Percentiles rank a stretch among this genome's conserved stretches.
phyloP scores from a whole-genome alignment of 2,113 vertebrate genomes.

The Xenotilapia leptura region DNA sequence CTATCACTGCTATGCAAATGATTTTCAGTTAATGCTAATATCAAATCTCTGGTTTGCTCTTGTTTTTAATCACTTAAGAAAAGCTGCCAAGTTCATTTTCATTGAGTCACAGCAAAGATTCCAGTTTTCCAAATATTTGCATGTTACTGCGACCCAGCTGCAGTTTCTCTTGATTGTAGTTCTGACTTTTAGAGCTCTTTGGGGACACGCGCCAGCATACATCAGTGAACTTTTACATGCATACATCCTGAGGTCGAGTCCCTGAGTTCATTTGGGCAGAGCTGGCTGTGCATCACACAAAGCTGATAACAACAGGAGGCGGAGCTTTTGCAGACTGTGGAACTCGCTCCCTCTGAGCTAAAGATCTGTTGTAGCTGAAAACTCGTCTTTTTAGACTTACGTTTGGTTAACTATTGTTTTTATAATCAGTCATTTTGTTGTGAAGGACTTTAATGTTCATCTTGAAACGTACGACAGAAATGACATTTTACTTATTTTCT shows the following conservation, averaged over 20 bases:
- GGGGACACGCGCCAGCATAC: accelerated
- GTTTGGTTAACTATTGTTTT: neutral
- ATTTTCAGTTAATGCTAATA: neutral
- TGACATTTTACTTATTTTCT: neutral
- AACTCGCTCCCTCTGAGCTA: neutral
- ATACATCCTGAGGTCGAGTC: neutral
- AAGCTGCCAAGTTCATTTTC: neutral
- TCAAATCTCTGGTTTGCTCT: neutral
- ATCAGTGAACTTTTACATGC: neutral
- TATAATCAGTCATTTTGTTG: neutral
- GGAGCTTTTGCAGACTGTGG: neutral
- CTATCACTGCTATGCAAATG: neutral
- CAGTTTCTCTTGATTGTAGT: neutral
- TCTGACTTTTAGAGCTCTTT: neutral
- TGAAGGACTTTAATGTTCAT: neutral
- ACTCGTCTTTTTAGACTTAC: neutral
- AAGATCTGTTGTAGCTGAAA: neutral
- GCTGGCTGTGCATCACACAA: neutral
- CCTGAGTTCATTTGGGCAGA: neutral
- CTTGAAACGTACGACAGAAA: neutral
- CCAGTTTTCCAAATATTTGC: neutral
- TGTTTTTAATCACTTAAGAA: neutral
- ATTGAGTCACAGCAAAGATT: neutral
- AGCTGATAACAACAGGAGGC: neutral
- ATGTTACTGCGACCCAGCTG: neutral